Evolutionary conservation across 2,888 invertebrate genomes (phyloP).

Genomic region (Theretra japonica): DNA sequence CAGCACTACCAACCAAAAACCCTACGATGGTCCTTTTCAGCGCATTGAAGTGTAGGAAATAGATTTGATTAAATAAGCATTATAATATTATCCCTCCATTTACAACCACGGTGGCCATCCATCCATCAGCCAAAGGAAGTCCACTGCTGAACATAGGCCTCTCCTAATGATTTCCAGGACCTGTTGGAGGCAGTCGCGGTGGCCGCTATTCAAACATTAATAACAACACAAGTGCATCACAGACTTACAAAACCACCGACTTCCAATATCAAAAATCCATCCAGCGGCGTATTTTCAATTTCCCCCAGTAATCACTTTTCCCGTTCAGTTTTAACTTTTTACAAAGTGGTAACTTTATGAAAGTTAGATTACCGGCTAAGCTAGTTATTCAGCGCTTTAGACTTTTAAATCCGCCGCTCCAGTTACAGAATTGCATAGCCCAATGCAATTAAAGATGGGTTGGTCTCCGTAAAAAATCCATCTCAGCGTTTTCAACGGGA

Average conservation of each 20-base stretch:
- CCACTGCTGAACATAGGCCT: too few species aligned
- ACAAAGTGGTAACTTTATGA: conserved; percentile 27
- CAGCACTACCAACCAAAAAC: too few species aligned
- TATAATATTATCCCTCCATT: too few species aligned
- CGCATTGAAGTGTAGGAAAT: too few species aligned
- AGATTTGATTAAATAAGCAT: too few species aligned
- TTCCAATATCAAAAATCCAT: not conserved
- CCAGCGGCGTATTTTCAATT: conserved; percentile 1
- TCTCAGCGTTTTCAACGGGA: conserved; percentile 45
- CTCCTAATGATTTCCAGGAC: too few species aligned
- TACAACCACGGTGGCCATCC: not conserved
- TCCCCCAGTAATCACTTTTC: conserved; percentile 20
- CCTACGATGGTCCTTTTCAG: too few species aligned
- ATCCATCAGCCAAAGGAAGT: too few species aligned
- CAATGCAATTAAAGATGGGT: conserved; percentile 44
- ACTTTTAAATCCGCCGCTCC: conserved; percentile 27
- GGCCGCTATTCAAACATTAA: not conserved
- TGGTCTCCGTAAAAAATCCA: conserved; percentile 39
- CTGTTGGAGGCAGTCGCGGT: too few species aligned
- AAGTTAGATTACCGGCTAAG: conserved; percentile 33
- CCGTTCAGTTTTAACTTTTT: conserved; percentile 25
- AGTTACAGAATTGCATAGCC: conserved; percentile 30
- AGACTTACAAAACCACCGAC: not conserved
- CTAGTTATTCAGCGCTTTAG: conserved; percentile 28
- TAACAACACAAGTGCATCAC: not conserved